These are phyloP conservation scores for Gymnogyps californianus DNA, from an alignment of 2,113 vertebrate genomes.

Conservation along the genomic window DNA sequence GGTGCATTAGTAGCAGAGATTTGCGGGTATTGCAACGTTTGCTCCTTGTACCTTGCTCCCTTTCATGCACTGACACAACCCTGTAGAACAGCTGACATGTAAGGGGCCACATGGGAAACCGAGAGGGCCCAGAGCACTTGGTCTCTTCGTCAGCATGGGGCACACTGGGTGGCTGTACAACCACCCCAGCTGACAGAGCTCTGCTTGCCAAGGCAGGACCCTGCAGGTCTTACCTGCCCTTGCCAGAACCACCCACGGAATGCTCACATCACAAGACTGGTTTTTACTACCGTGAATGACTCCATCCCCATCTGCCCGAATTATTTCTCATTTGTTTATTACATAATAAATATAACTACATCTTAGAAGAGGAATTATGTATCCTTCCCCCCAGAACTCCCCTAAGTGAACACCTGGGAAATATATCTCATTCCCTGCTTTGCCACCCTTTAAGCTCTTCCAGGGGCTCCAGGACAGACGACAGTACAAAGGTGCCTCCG, in stretches of 20 bases:
- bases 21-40: neutral
- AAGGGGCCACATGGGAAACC: neutral
- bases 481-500: neutral
- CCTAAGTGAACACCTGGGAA: neutral
- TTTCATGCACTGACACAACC: neutral
- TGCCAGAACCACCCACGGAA: neutral
- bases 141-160: neutral
- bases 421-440: neutral
- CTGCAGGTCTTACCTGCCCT: neutral
- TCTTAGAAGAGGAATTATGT: neutral
- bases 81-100: rapidly evolving
- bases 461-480: neutral
- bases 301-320: neutral
- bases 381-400: neutral
- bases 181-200: neutral
- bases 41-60: neutral
- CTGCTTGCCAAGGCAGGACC: neutral
- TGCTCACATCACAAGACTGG: neutral
- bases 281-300: neutral
- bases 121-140: neutral
- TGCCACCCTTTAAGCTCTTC: neutral
- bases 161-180: rapidly evolving
- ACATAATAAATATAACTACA: neutral
- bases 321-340: neutral
- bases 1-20: slow-evolving; percentile 42